Conservation (phyloP, 2,888 invertebrate genomes). For the Chamaedrilus cognettii region DNA sequence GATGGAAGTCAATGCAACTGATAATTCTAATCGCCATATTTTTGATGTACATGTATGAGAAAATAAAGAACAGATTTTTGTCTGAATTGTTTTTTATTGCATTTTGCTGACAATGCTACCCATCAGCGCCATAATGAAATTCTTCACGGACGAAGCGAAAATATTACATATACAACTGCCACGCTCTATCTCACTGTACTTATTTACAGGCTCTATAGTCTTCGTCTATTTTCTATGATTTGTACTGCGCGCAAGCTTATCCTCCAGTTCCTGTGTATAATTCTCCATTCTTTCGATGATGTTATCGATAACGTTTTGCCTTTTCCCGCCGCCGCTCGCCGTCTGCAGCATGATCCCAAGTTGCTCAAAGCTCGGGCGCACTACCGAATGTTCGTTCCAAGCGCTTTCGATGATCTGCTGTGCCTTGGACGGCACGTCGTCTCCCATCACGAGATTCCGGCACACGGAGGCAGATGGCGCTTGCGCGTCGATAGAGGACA, state of each 20-base stretch:
- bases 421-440: neutral
- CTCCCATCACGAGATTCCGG: neutral
- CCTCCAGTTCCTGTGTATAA: slow-evolving; percentile 48
- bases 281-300: slow-evolving; percentile 56
- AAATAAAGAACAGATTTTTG: too few relatives aligned
- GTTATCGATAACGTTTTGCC: slow-evolving; percentile 46
- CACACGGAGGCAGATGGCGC: neutral
- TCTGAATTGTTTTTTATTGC: too few relatives aligned
- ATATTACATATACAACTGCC: too few relatives aligned
- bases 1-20: too few relatives aligned
- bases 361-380: slow-evolving; percentile 45
- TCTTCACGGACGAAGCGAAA: too few relatives aligned
- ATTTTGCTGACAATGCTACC: too few relatives aligned
- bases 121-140: too few relatives aligned
- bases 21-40: too few relatives aligned
- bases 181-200: too few relatives aligned
- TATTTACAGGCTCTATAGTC: too few relatives aligned
- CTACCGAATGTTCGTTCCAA: slow-evolving; percentile 43
- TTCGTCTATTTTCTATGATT: neutral
- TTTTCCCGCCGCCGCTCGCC: slow-evolving; percentile 43
- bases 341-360: slow-evolving; percentile 41
- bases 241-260: neutral
- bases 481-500: too few relatives aligned
- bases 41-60: too few relatives aligned
- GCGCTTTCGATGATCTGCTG: slow-evolving; percentile 43